A percentile compares a stretch with the other conserved stretches of the same genome.
Evolutionary conservation across 2,888 invertebrate species (phyloP).

Genomic region (Eupithecia centaureata): DNA sequence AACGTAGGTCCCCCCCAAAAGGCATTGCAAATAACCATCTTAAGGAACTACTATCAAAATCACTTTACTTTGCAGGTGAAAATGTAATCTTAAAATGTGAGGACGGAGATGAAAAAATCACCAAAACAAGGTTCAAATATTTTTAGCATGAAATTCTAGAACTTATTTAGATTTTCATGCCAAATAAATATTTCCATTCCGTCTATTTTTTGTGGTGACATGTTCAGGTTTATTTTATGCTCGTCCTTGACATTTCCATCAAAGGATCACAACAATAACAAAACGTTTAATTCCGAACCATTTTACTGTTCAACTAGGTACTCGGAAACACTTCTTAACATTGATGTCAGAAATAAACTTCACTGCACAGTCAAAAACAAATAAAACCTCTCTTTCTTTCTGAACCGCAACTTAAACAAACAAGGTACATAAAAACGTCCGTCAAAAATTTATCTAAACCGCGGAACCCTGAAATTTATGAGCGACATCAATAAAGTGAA

Average conservation of each 20-base stretch:
- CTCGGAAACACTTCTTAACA: slow-evolving; percentile 5
- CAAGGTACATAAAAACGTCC: slow-evolving; percentile 30
- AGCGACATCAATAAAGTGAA: slow-evolving; percentile 41
- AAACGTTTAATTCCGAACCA: background rate
- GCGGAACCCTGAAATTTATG: slow-evolving; percentile 35
- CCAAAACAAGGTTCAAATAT: too few relatives aligned
- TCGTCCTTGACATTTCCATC: background rate
- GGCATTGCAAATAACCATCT: too few relatives aligned
- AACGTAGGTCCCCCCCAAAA: too few relatives aligned
- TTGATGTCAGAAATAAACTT: slow-evolving; percentile 9
- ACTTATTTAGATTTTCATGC: background rate
- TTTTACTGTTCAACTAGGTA: background rate
- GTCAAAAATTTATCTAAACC: slow-evolving; percentile 31
- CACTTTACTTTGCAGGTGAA: too few relatives aligned
- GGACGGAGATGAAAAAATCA: too few relatives aligned
- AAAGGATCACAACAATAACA: slow-evolving; percentile 3
- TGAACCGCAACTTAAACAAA: slow-evolving; percentile 33
- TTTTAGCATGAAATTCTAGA: background rate
- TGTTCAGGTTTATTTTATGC: background rate
- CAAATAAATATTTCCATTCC: background rate
- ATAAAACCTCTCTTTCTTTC: slow-evolving; percentile 15
- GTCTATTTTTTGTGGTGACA: background rate
- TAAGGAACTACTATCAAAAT: too few relatives aligned
- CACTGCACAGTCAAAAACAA: slow-evolving; percentile 1
- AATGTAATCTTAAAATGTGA: too few relatives aligned